phyloP scores from a whole-genome alignment of 2,797 vertebrate genomes.

The Taeniopygia guttata region DNA sequence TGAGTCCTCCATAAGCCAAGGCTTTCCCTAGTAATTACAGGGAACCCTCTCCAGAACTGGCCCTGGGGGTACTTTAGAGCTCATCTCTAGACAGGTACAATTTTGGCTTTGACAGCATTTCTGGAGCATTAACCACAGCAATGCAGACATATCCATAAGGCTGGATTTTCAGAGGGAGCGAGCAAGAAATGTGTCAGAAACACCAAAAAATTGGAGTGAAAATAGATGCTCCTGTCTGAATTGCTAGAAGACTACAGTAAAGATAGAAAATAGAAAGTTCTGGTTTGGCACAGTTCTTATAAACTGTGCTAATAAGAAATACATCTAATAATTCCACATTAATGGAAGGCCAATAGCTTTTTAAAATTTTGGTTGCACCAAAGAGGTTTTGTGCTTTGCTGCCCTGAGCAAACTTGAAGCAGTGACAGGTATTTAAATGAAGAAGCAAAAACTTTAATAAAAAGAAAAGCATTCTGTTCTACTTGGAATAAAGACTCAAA shows the following conservation, averaged over 20 bases:
- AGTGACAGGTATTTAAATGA: background rate
- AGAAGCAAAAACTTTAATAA: background rate
- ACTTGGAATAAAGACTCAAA: background rate
- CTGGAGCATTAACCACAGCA: background rate
- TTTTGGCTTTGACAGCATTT: background rate
- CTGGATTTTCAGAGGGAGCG: background rate
- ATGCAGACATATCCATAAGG: background rate
- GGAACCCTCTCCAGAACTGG: background rate
- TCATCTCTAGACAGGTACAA: background rate
- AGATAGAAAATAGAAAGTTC: background rate
- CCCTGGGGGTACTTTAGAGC: background rate
- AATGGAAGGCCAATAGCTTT: background rate
- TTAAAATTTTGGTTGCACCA: background rate
- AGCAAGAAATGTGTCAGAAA: background rate
- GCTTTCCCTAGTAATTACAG: background rate
- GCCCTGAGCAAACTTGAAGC: background rate
- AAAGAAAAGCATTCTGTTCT: background rate
- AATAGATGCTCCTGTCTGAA: background rate
- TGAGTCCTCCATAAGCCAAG: background rate
- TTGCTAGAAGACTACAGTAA: background rate
- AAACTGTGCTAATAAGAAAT: background rate
- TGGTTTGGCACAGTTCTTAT: background rate
- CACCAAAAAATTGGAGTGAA: background rate
- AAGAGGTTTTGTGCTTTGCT: background rate
- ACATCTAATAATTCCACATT: background rate